phyloP scores from a whole-genome alignment of 2,888 invertebrate genomes.

The Morpho achilles region DNA sequence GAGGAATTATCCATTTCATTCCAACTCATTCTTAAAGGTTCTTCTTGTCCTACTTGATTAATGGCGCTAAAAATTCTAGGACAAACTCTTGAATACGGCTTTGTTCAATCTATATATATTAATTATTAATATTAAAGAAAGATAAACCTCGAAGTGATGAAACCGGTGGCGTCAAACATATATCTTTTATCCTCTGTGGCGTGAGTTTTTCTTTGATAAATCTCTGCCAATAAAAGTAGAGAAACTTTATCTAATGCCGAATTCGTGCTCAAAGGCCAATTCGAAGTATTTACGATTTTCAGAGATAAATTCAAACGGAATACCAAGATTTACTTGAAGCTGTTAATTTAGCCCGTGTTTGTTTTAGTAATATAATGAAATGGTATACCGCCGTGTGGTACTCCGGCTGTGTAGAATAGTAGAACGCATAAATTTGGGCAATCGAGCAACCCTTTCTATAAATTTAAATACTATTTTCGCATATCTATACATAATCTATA shows the following conservation, averaged over 20 bases:
- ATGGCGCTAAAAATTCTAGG: too few relatives aligned
- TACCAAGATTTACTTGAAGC: slow-evolving; percentile 7
- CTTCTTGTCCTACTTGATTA: too few relatives aligned
- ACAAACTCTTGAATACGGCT: too few relatives aligned
- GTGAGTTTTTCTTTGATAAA: slow-evolving; percentile 9
- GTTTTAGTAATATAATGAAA: background rate
- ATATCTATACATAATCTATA: too few relatives aligned
- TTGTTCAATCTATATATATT: too few relatives aligned
- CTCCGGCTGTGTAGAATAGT: too few relatives aligned
- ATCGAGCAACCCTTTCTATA: background rate
- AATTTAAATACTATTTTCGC: too few relatives aligned
- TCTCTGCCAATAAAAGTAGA: background rate
- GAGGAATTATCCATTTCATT: too few relatives aligned
- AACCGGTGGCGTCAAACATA: background rate
- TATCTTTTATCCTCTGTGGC: background rate
- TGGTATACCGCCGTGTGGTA: background rate
- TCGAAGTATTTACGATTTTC: slow-evolving; percentile 21
- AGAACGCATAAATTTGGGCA: background rate
- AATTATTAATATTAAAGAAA: too few relatives aligned
- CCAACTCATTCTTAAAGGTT: too few relatives aligned
- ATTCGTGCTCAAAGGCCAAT: slow-evolving; percentile 18
- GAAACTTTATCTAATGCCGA: slow-evolving; percentile 12
- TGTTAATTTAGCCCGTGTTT: background rate
- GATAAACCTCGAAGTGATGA: too few relatives aligned
- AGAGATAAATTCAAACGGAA: slow-evolving; percentile 14